Base-by-base conservation (phyloP, 2,888 invertebrate species). In the Apamea sordens region DNA sequence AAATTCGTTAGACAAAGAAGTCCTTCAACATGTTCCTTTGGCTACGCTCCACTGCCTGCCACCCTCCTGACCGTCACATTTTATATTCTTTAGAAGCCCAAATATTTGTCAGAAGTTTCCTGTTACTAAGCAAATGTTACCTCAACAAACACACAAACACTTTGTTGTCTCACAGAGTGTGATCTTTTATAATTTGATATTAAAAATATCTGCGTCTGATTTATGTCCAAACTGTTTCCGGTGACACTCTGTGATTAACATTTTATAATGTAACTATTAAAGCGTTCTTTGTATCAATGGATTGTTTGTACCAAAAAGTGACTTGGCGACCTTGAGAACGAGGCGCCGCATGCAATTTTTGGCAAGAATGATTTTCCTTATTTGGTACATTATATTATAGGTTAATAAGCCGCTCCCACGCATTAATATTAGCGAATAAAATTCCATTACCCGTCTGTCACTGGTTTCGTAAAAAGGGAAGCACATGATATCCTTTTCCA, bases 281-380 rank as follows among this genome's bases (percentile, higher is more conserved):
- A 67, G 65, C 21, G 61, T 67, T 79, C 44, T 76, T 78, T 61
- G 44, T 72, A 81, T 80, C 44, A 73, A 79, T 81, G 65, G 70
- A 65, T 70, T 75, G 44, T 73, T 41, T 13, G 56, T 11, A 56
- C 71, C n/a, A 47, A 63, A 77, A 73, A 72, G 50, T 83, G 68
- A 75, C 79, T 80, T 41, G 87, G 0, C 32, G 75, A n/a, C 88
- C 88, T 88, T 88, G 87, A 71, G 36, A 77, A 59, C 77, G 73
- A 75, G 67, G 56, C 76, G 41, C 68, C 73, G 56, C 44, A 50
- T 70, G 64, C 44, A 78, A 56, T 74, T 61, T 75, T 74, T 53
- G n/a, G 56, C 36, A 41, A 70, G 73, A 76, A 73, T 67, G 18
- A 64, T 64, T 73, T 73, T 73, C 32, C 59, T 73, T 44, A 32